Evolutionary conservation across 2,797 vertebrate genomes (phyloP).

Genomic region (Mus caroli): DNA sequence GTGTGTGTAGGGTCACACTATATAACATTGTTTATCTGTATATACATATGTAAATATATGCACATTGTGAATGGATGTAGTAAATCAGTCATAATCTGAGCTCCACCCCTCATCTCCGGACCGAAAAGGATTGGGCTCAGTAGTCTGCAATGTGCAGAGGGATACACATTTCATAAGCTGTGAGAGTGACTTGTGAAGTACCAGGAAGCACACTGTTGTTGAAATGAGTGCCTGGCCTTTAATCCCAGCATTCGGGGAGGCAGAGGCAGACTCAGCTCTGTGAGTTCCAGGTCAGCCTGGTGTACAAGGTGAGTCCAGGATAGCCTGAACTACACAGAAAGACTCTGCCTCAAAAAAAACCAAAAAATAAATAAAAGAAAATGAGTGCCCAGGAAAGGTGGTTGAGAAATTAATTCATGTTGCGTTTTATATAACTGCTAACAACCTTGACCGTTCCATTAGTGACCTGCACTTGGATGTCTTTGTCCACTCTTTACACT

Average conservation of each 20-base stretch:
- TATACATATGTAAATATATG: neutral
- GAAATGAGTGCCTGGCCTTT: neutral
- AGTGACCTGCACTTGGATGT: neutral
- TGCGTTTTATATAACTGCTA: neutral
- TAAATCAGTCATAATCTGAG: neutral
- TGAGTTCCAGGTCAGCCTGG: neutral
- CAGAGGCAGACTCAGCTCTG: neutral
- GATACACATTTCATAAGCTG: neutral
- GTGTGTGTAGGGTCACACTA: too few species aligned
- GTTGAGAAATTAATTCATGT: neutral
- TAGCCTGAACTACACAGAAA: neutral
- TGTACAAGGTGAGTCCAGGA: neutral
- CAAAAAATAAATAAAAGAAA: neutral
- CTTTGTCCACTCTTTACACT: neutral
- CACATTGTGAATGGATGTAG: neutral
- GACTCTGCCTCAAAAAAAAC: neutral
- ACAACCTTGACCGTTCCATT: neutral
- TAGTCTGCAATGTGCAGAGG: slow-evolving; percentile 33
- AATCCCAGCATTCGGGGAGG: neutral
- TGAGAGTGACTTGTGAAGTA: neutral
- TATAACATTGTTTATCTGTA: too few species aligned
- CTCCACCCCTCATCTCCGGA: slow-evolving; percentile 8
- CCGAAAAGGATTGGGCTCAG: neutral
- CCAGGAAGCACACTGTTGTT: neutral
- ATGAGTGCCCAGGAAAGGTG: neutral